Base-by-base conservation (phyloP, 2,797 vertebrate genomes). In the Macroramphosus scolopax region DNA sequence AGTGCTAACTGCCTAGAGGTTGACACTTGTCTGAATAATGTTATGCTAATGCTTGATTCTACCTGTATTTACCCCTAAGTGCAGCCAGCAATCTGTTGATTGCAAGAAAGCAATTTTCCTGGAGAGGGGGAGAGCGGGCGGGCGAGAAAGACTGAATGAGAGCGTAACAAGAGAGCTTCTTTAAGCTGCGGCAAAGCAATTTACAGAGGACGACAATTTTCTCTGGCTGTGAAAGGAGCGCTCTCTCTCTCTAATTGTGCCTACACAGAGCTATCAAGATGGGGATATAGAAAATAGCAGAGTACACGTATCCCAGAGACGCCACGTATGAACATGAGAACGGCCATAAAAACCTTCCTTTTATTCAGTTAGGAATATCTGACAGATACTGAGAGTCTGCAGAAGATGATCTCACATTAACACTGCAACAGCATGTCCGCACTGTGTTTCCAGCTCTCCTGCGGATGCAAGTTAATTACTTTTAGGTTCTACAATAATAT, bases 61-160 rank as follows among this genome's bases (percentile, higher is more conserved):
- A 85, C 85, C 88, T 88, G 84, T 86, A 84, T 89, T 90, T 89
- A 89, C 86, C 80, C 81, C 79, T 86, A 84, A 90, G 89, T 88
- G 87, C 84, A 78, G 68, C 63, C 75, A 84, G 84, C 84, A 78
- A 86, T 86, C 80, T 82, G 80, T 82, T 86, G 87, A 89, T 89
- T 86, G 77, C 69, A 63, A 84, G 82, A 81, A 84, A 87, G 83
- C 84, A 78, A 87, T 89, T 88, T 89, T 83, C 82, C 65, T 66
- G 73, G 80, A 75, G 71, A 79, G 67, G 58, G 60, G 52, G 68
- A 63, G 67, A 45, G 63, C 15, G 48, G 56, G 69, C 45, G 4
- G n/a, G 57, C 5, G 33, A 56, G 71, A 49, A 59, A 75, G 75
- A 72, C 72, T 73, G 75, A 83, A 79, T 68, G 72, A 69, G 71